Evolutionary conservation across 2,888 invertebrate genomes (phyloP).

Genomic region (Amphipoea oculea): DNA sequence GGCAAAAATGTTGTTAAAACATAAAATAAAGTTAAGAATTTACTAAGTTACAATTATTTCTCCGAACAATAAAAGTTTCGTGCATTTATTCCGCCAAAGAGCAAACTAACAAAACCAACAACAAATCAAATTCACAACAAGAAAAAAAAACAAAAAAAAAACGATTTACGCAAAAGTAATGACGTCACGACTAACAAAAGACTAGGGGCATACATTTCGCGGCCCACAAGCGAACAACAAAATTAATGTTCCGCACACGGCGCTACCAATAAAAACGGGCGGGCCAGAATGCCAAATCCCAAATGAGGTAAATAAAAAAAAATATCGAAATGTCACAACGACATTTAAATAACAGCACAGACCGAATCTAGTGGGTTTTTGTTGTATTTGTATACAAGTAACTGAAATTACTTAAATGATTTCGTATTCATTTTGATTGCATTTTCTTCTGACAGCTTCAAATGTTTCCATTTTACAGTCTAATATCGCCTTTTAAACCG

Average conservation of each 20-base stretch:
- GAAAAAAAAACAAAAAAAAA: constrained; percentile 46
- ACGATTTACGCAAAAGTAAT: constrained; percentile 60
- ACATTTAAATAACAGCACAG: constrained; percentile 76
- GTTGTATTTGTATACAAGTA: constrained; percentile 4
- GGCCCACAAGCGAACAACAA: constrained; percentile 76
- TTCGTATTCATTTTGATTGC: neutral
- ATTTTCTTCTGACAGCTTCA: neutral
- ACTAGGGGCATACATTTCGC: constrained; percentile 71
- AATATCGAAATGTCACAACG: constrained; percentile 83
- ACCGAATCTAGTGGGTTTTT: constrained; percentile 30
- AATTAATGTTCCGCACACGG: constrained; percentile 89
- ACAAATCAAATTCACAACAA: neutral
- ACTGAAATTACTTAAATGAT: neutral
- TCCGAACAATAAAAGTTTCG: neutral
- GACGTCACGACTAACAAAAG: constrained; percentile 70
- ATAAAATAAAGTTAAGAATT: neutral
- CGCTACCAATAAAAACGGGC: constrained; percentile 83
- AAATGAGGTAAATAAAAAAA: constrained; percentile 89
- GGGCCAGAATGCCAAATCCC: constrained; percentile 87
- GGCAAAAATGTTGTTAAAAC: too few relatives aligned
- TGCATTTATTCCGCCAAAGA: neutral
- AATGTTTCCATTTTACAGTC: neutral
- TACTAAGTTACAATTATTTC: neutral
- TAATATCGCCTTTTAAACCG: neutral
- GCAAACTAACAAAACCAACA: neutral